Evolutionary conservation across 2,888 invertebrate genomes (phyloP), one percentile per base, ranked within the genome.

Genomic region (Cataglyphis livida): DNA sequence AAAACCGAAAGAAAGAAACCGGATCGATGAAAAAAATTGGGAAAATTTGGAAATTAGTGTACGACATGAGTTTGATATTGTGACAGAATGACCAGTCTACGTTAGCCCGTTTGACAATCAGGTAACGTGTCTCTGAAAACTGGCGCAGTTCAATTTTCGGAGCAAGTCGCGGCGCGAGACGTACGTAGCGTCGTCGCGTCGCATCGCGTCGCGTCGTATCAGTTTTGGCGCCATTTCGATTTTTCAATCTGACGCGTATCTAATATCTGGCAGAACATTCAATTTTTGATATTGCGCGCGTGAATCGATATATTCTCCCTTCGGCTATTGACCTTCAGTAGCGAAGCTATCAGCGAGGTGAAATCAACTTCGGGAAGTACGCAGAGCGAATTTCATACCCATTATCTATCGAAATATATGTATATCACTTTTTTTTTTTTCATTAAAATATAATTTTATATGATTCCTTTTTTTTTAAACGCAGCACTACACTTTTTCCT

Each of bases 191-290:
- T 32, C 41, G 41, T n/a, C 61, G 44, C 44, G 15, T 12, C 3
- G 25, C 25, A 25, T 25, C 0, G 12, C 38, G 38, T 3, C n/a
- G 41, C 35, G 57, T 5, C 54, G 54, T n/a, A 3, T 32, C 41
- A 65, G 51, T 78, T 78, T 78, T 71, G 41, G 54, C 76, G 76
- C 71, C 70, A 79, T 79, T 79, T 71, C 57, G 59, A 59, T 12
- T 32, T 15, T 57, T 78, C 38, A 21, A 78, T 21, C 15, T 9
- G 35, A 10, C 12, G 25, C 71, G 35, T 44, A 35, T 0, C 6
- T 35, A 35, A 32, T 18, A 25, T 5, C 41, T 59, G 70, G 2
- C 10, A 12, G 57, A 44, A 70, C 21, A 59, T 79, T 71, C 59
- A 71, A 79, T 79, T 79, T 59, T 71, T 71, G 21, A 79, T 79